Evolutionary conservation across 2,797 vertebrate genomes (phyloP), one percentile per base, ranked within the genome.

Genomic region (Helarctos malayanus): DNA sequence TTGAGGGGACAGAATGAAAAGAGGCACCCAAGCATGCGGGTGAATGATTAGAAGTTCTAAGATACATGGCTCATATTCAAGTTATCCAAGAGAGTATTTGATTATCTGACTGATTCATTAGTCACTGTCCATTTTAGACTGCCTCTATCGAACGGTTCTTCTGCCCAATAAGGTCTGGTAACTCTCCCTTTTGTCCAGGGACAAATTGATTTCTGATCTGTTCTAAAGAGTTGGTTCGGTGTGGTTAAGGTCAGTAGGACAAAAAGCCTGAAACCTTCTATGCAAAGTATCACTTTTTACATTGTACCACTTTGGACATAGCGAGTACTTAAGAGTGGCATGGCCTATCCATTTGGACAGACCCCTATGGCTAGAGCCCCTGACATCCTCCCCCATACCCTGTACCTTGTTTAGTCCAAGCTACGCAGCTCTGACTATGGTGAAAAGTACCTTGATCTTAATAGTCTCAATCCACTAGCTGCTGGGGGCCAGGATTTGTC

Each of bases 41-140:
- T 80, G 89, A 90, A 38, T 65, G 16, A 19, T 79, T 90, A 54
- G 25, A 86, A 76, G 19, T 96, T 93, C 19, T 94, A 78, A 87
- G 13, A 9, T 41, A 78, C 59, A 59, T 87, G 47, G 12, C 4
- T 95, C 3, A 82, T 63, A 59, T 59, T 92, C 11, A 79, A 81
- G 15, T 5, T 83, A 92, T 25, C 35, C 16, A 73, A 83, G 15
- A 73, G 68, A 96, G 0, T 0, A 89, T 85, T 73, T 86, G 21
- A 78, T 86, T 89, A 84, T 89, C 56, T 95, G 49, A 88, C 18
- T 32, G 35, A 79, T 82, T 78, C 21, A 76, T 92, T 84, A 71
- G 23, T 95, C 11, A 85, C 32, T 68, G 45, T 84, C 19, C 38
- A 75, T 89, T 61, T 79, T 61, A 59, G 25, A 92, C 27, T 83